Evolutionary conservation across 2,113 vertebrate genomes (phyloP).

Genomic region (Callaeas wilsoni): DNA sequence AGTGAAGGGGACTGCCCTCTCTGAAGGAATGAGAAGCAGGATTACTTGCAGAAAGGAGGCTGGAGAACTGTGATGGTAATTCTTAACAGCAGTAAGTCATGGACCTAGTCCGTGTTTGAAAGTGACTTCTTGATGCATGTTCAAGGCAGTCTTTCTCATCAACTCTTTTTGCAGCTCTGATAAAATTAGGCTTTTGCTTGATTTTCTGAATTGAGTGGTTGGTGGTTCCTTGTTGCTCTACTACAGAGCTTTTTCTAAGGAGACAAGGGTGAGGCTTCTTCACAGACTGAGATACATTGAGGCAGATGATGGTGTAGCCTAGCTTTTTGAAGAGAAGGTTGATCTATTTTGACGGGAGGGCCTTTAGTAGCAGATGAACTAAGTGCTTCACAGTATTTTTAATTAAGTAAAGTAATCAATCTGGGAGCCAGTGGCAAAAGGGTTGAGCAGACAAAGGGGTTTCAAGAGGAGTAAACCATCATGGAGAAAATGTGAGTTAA

Average conservation of each 20-base stretch:
- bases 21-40: neutral
- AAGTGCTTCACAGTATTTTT: neutral
- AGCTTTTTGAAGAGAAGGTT: neutral
- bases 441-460: neutral
- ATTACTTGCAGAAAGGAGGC: neutral
- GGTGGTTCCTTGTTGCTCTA: neutral
- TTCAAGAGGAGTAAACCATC: neutral
- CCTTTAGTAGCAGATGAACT: neutral
- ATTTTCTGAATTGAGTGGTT: neutral
- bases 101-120: neutral
- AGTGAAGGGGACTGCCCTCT: accelerated
- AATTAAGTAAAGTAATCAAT: neutral
- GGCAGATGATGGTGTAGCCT: neutral
- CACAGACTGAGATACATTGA: neutral
- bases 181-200: neutral
- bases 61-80: neutral
- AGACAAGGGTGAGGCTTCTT: neutral
- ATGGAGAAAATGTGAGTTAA: neutral
- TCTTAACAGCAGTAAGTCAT: neutral
- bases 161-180: neutral
- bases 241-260: neutral
- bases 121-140: neutral
- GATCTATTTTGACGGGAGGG: neutral
- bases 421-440: neutral
- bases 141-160: neutral